Base-by-base conservation (phyloP, 2,113 vertebrate species). In the Sminthopsis crassicaudata region DNA sequence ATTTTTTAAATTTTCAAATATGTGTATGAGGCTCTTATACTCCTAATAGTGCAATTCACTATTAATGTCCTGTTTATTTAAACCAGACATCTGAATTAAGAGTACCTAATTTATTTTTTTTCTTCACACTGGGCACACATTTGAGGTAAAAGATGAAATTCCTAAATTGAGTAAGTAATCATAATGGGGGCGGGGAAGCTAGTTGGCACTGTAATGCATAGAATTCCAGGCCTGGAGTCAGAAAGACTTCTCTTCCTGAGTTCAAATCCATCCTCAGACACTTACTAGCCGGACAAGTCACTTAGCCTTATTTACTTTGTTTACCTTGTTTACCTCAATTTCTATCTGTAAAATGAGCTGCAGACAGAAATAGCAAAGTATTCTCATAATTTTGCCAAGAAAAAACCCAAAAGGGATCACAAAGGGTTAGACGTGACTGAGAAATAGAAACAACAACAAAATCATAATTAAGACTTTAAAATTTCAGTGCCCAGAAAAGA, bases 51-150 rank as follows among this genome's bases (percentile, higher is more conserved):
- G 36, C 30, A 88, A 67, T 94, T 88, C 93, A 84, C 53, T 26
- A 90, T 95, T 96, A 90, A 46, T 60, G 10, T 91, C 96, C 42
- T 92, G 36, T 96, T 95, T 42, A 50, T 96, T 46, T 46, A 96
- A 97, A 91, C n/a, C 50, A 93, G 91, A 30, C 42, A 95, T 94
- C 2, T 93, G 30, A 92, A 95, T 94, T 92, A 11, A 93, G 97
- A 96, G 88, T 92, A 42, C 26, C 89, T 42, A n/a, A 76, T 76
- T 84, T 42, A 42, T 8, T 42, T 76, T 42, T 67, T n/a, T 94
- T 95, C 60, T 93, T 91, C 67, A 30, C 93, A 90, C 2, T 90
- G 67, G 91, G 1, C 26, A 89, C 42, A 52, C 6, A 76, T 27
- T 91, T 91, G 94, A 91, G 94, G 84, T 91, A 95, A 92, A 95